Percentiles rank a stretch among this genome's conserved stretches.
These are phyloP conservation scores for Zaprionus obscuricornis DNA, from an alignment of 2,888 invertebrate genomes.

Conservation along the genomic window DNA sequence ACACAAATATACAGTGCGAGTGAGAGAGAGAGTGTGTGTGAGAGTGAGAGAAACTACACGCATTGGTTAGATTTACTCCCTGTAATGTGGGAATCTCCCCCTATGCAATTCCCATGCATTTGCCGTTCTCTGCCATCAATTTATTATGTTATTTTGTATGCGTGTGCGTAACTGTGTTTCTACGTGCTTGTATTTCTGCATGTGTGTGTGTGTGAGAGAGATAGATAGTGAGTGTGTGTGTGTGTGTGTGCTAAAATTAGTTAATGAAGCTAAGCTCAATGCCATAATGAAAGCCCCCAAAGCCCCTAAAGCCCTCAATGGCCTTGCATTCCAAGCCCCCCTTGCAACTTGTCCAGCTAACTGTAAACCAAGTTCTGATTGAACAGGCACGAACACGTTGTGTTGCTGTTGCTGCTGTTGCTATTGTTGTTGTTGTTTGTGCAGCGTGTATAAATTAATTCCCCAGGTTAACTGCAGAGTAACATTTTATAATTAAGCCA, in stretches of 20 bases:
- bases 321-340: background rate
- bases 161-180: constrained; percentile 14
- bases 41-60: no score
- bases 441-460: constrained; percentile 68
- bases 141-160: constrained; percentile 59
- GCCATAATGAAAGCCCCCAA: constrained; percentile 51
- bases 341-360: constrained; percentile 26
- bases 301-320: background rate
- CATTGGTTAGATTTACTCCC: no score
- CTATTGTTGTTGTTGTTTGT: constrained; percentile 19
- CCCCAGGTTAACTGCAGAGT: constrained; percentile 71
- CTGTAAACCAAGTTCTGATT: constrained; percentile 54
- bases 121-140: constrained; percentile 53
- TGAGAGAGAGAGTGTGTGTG: no score
- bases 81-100: constrained; percentile 23
- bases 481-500: constrained; percentile 78
- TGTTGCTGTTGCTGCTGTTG: constrained; percentile 5
- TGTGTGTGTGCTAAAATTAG: constrained; percentile 60
- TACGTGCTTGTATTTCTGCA: background rate
- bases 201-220: constrained; percentile 35
- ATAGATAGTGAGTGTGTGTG: constrained; percentile 17
- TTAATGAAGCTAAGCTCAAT: constrained; percentile 67
- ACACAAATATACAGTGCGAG: background rate
- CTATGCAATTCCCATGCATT: constrained; percentile 33
- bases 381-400: constrained; percentile 36